phyloP scores from a whole-genome alignment of 2,888 invertebrate species.

The Eurytoma adleriae region DNA sequence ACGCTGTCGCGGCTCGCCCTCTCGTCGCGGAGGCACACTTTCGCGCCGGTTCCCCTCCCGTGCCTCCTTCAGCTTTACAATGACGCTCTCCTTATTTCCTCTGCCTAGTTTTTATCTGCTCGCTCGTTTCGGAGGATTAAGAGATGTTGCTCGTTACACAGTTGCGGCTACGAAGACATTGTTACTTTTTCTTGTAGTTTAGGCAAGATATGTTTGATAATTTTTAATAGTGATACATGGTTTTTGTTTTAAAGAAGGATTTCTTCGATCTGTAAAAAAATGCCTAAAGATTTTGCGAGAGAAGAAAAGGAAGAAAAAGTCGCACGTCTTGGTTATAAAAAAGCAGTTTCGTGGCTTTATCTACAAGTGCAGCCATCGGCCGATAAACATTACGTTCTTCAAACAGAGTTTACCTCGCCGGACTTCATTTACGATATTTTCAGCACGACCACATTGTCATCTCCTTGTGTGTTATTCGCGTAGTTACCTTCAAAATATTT shows the following conservation, averaged over 20 bases:
- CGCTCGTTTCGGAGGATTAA: too few relatives aligned
- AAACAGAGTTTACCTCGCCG: conserved; percentile 38
- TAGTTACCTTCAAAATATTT: too few relatives aligned
- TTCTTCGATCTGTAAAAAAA: background rate
- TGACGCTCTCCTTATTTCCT: too few relatives aligned
- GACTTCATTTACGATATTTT: conserved; percentile 44
- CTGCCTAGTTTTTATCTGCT: too few relatives aligned
- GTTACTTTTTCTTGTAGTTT: too few relatives aligned
- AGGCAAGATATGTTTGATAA: too few relatives aligned
- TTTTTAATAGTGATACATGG: too few relatives aligned
- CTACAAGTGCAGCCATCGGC: conserved; percentile 54
- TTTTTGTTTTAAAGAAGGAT: too few relatives aligned
- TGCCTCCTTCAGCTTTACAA: too few relatives aligned
- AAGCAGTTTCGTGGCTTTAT: conserved; percentile 60
- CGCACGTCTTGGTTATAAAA: conserved; percentile 56
- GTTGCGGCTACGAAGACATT: too few relatives aligned
- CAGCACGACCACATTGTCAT: conserved; percentile 29
- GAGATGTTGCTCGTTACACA: too few relatives aligned
- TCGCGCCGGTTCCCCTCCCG: background rate
- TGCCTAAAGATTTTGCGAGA: conserved; percentile 37
- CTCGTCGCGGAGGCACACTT: conserved; percentile 18
- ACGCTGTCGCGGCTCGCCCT: conserved; percentile 35
- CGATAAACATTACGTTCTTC: conserved; percentile 58
- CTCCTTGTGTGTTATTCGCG: too few relatives aligned
- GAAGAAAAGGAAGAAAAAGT: conserved; percentile 42